Evolutionary conservation across 30 jellyfish, hydroid and myxozoan genomes (phyloP).

Genomic region (Hydractinia symbiolongicarpus): DNA sequence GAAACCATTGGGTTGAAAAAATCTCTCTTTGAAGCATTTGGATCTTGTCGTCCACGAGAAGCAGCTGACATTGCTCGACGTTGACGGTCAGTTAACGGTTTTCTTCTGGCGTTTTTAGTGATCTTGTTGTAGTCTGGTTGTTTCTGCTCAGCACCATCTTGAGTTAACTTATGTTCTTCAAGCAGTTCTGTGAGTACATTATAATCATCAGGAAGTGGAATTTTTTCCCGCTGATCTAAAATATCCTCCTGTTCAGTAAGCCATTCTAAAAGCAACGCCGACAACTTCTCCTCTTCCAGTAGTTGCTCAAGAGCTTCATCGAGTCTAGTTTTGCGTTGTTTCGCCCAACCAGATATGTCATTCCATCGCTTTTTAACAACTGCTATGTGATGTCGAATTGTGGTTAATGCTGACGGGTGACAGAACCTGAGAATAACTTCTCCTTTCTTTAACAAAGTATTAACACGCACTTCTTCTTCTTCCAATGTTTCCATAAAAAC

Average conservation of each 20-base stretch:
- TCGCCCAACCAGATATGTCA: conserved; percentile 95
- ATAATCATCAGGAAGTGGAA: conserved; percentile 75
- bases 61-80: conserved; percentile 38
- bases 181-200: conserved; percentile 56
- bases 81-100: conserved; percentile 55
- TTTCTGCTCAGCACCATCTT: conserved; percentile 64
- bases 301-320: conserved; percentile 71
- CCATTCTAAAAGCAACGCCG: conserved; percentile 66
- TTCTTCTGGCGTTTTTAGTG: conserved; percentile 77
- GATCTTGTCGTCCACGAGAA: conserved; percentile 42
- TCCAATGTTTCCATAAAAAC: conserved; percentile 54
- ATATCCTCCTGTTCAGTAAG: conserved; percentile 65
- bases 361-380: conserved; percentile 75
- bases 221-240: conserved; percentile 62
- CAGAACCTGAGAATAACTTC: conserved; percentile 94
- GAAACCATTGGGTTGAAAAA: conserved; percentile 67
- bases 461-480: conserved; percentile 63
- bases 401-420: conserved; percentile 87
- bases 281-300: conserved; percentile 61
- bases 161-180: conserved; percentile 73
- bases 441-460: conserved; percentile 76
- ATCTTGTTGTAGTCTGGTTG: conserved; percentile 81
- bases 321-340: conserved; percentile 70
- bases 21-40: conserved; percentile 61
- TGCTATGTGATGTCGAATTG: conserved; percentile 82